Base-by-base conservation (phyloP, 2,888 invertebrate genomes). In the Prosapia bicincta region DNA sequence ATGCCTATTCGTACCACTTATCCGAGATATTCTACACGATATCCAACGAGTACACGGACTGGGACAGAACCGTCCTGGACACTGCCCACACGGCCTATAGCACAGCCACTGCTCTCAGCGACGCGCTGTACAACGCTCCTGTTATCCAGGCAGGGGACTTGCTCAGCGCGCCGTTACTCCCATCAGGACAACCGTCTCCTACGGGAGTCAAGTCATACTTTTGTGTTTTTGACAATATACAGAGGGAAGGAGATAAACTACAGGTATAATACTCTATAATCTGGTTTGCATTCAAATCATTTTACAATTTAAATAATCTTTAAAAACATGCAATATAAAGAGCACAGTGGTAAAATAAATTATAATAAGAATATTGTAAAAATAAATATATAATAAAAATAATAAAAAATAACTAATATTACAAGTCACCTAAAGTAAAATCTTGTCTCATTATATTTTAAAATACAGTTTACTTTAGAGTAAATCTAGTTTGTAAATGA, bases 11-110 rank as follows among this genome's bases (percentile, higher is more conserved):
- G 79, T 98, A 94, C 86, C 98, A 98, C 85, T 89, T 97, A 81
- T 96, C 95, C 84, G 98, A 98, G 86, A 97, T 99, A 83, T 96
- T 96, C 87, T 95, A 94, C 85, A 96, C 98, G 24, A 81, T 83
- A 77, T 94, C 96, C 80, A 97, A 98, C 85, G 97, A 98, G 83
- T 99, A 99, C 86, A 98, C 97, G 76, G 97, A 98, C 85, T 98
- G 98, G 98, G 95, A 96, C 85, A 88, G 93, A 85, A 95, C 95
- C 82, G 93, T 94, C 28, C 95, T 95, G 69, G 92, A 94, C 81
- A 95, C 94, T 83, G 93, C 94, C 10, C 88, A 95, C 78, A 96
- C 96, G 83, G 93, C 95, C 15, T 54, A 54, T 20, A 20, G 20
- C 7, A 93, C 96, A 3, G 91, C 98, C 77, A 93, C 96, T 66